These are phyloP conservation scores for Carlito syrichta DNA, from an alignment of 2,113 vertebrate species.

Conservation along the genomic window DNA sequence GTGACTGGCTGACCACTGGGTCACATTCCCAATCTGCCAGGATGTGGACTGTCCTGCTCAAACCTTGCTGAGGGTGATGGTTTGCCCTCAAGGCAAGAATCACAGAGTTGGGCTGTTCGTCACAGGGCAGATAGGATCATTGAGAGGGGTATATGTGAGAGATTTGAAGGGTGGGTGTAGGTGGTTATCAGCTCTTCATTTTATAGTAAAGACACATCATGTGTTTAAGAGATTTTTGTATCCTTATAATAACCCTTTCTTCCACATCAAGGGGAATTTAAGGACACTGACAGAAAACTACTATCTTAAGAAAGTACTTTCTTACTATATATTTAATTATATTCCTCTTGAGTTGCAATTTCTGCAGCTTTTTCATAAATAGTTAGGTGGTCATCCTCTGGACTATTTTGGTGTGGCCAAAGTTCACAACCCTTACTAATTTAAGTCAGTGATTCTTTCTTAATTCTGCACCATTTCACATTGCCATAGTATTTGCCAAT, in stretches of 20 bases:
- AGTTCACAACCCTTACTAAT: background rate
- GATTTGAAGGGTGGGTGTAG: rapidly evolving
- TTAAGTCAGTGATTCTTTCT: background rate
- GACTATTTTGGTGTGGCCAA: background rate
- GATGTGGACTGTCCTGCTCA: background rate
- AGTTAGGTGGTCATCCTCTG: background rate
- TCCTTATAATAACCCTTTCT: background rate
- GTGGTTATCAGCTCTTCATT: background rate
- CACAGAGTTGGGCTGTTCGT: background rate
- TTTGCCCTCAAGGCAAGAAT: background rate
- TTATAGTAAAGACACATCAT: background rate
- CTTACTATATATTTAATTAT: background rate
- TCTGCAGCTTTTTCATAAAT: background rate
- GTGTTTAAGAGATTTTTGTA: background rate
- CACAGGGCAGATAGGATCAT: background rate
- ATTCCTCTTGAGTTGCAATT: background rate
- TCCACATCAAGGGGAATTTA: background rate
- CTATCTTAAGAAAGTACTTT: background rate
- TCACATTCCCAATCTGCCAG: background rate
- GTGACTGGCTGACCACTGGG: background rate
- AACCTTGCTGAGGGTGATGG: background rate
- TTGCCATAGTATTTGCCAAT: background rate
- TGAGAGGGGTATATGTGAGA: background rate
- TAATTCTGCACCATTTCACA: background rate
- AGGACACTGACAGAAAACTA: background rate